A percentile compares a stretch with the other conserved stretches of the same genome.
phyloP scores from a whole-genome alignment of 37 sponge, comb jelly and placozoan species.

The Bolinopsis microptera region DNA sequence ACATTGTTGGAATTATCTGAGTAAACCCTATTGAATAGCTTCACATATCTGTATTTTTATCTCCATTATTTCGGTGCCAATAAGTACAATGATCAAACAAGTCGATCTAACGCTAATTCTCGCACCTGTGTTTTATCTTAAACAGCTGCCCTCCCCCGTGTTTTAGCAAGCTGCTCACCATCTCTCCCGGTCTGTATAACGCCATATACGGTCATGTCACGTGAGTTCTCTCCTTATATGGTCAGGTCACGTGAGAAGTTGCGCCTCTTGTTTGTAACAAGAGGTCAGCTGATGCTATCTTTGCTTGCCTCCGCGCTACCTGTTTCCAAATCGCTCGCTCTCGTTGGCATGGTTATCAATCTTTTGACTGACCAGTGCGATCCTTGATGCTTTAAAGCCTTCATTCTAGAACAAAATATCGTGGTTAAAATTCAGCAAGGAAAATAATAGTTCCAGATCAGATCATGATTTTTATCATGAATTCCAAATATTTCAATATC shows the following conservation, averaged over 20 bases:
- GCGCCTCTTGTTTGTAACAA: neutral
- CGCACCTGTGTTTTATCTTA: neutral
- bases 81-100: neutral
- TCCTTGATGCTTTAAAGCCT: neutral
- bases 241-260: neutral
- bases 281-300: neutral
- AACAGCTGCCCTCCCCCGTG: neutral
- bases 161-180: neutral
- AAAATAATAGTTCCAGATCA: no score
- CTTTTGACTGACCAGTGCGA: neutral
- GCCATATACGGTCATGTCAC: neutral
- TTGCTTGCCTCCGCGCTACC: neutral
- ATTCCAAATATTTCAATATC: no score
- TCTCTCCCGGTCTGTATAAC: neutral
- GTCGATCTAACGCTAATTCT: neutral
- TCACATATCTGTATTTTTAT: no score
- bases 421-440: no score
- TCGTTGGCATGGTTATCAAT: neutral
- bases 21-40: no score
- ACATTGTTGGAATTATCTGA: no score
- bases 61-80: neutral
- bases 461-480: no score
- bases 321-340: neutral
- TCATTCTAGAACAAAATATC: neutral
- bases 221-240: neutral